Evolutionary conservation across 2,113 vertebrate genomes (phyloP), one percentile per base, ranked within the genome.

Genomic region (Corydoras sp.): DNA sequence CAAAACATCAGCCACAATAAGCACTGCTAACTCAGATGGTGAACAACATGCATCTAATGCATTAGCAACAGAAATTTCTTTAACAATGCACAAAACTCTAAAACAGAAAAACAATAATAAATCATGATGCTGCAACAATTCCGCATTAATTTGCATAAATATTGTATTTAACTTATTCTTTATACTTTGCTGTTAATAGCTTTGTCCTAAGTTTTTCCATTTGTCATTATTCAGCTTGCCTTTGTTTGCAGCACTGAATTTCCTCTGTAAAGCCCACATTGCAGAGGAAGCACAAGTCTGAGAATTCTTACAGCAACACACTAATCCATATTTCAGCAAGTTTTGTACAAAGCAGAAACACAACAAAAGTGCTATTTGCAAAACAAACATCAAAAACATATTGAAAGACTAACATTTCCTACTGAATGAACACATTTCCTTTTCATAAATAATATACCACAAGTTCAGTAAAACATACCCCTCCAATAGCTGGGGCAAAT

Each of bases 1-100:
- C 87, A 77, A 85, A 86, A 81, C 77, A 84, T 82, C 18, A n/a
- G 14, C 5, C 30, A 72, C 62, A 29, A 29, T 32, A 68, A 15
- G 9, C 9, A 54, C 4, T 49, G 29, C 62, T 11, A 30, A 9
- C 9, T 65, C 32, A 32, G 35, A 24, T 24, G 18, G 18, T 24
- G 18, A 24, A 24, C 18, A 24, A 24, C 55, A 65, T 58, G 48
- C 10, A 29, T 6, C 35, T 43, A 8, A 4, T 43, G 35, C 35
- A 43, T 43, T 43, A 43, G 35, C 35, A 43, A 43, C 35, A 43
- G 35, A 43, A 43, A 43, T 43, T 43, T 43, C 35, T 43, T 43
- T 8, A 4, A 43, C 35, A 43, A 43, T 43, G 7, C 35, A 43
- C 2, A 43, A 43, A 4, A 43, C 4, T 43, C 4, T 43, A 43